Evolutionary conservation across 2,888 invertebrate genomes (phyloP).

Genomic region (Epinotia ramella): DNA sequence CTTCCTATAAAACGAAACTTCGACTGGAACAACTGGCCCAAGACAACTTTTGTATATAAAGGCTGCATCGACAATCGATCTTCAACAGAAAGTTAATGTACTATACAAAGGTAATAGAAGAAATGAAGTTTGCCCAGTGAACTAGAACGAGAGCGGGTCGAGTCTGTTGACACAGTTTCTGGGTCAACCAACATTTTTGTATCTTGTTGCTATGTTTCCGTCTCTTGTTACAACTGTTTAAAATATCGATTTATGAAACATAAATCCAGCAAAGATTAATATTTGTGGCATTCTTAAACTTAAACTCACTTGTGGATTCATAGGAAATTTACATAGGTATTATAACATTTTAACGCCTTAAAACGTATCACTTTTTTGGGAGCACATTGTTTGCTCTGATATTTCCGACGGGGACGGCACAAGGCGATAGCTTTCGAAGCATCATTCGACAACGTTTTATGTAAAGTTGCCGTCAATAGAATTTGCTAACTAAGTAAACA

Average conservation of each 20-base stretch:
- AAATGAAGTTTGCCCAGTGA: background rate
- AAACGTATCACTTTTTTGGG: no score
- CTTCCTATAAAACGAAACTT: no score
- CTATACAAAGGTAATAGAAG: background rate
- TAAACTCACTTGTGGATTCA: no score
- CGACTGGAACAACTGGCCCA: background rate
- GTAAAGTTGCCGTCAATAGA: no score
- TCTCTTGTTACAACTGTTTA: background rate
- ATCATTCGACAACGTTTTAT: no score
- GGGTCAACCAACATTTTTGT: background rate
- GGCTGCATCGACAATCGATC: background rate
- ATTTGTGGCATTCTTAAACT: background rate
- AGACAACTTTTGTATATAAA: background rate
- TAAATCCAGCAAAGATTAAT: background rate
- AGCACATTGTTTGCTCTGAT: no score
- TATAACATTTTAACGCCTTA: no score
- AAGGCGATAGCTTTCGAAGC: no score
- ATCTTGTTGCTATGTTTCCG: background rate
- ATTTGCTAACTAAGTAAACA: no score
- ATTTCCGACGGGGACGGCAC: no score
- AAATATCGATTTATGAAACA: no score
- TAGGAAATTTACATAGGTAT: no score
- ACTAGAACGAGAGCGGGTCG: conserved; percentile 1
- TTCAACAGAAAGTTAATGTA: background rate
- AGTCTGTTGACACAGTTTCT: background rate